Percentiles rank a stretch among this genome's conserved stretches.
These are phyloP conservation scores for Metacarcinus magister DNA, from an alignment of 2,888 invertebrate genomes.

Conservation along the genomic window DNA sequence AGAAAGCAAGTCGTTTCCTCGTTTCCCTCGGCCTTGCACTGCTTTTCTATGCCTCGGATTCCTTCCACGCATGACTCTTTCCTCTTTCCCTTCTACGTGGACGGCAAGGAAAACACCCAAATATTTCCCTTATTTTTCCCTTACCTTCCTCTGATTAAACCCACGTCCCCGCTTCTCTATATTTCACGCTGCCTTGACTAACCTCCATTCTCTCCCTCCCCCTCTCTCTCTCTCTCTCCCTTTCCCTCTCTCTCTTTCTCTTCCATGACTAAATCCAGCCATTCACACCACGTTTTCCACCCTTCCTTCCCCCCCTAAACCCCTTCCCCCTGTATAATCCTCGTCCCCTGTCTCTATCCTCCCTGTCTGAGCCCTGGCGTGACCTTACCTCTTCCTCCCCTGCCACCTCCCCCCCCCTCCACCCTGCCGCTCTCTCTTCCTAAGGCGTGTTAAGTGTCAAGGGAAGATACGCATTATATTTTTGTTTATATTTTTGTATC, in stretches of 20 bases:
- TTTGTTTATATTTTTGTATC: neutral
- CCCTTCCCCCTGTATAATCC: neutral
- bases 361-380: no score
- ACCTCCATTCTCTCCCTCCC: neutral
- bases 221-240: neutral
- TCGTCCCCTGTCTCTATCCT: neutral
- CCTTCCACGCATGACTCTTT: neutral
- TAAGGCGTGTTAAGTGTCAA: neutral
- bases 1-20: constrained; percentile 1
- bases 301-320: neutral
- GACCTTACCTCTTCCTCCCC: no score
- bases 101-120: neutral
- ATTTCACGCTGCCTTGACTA: neutral
- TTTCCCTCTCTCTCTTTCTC: neutral
- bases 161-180: neutral
- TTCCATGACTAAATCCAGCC: neutral
- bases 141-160: neutral
- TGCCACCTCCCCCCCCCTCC: neutral
- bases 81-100: neutral
- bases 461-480: no score
- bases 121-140: neutral
- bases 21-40: neutral
- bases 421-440: neutral
- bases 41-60: neutral
- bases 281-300: neutral